A percentile compares a stretch with the other conserved stretches of the same genome.
phyloP scores from a whole-genome alignment of 2,888 invertebrate species.

The Thecocarcelia acutangulata region DNA sequence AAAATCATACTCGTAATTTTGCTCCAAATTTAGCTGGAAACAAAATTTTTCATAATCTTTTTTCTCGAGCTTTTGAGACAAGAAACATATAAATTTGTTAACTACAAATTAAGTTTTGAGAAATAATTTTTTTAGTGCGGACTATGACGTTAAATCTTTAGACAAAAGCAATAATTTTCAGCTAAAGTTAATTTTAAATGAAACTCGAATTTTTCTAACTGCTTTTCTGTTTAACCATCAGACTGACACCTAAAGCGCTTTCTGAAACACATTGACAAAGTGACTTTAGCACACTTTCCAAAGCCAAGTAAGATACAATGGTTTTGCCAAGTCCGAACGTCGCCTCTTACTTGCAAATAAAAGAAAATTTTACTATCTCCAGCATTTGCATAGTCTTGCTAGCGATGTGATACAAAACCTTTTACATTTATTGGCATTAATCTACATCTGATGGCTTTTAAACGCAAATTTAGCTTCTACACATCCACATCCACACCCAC shows the following conservation, averaged over 20 bases:
- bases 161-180: constrained; percentile 42
- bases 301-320: background rate
- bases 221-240: constrained; percentile 57
- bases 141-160: background rate
- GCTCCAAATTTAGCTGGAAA: too few species aligned
- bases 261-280: constrained; percentile 44
- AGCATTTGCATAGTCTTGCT: constrained; percentile 46
- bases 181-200: constrained; percentile 13
- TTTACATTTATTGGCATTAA: constrained; percentile 76
- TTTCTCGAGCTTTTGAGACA: too few species aligned
- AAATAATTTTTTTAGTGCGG: too few species aligned
- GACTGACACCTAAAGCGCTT: constrained; percentile 64
- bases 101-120: too few species aligned
- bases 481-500: background rate
- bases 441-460: constrained; percentile 79
- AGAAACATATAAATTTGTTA: too few species aligned
- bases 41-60: too few species aligned
- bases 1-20: too few species aligned
- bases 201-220: constrained; percentile 18
- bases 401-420: constrained; percentile 54
- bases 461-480: constrained; percentile 34
- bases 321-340: constrained; percentile 29
- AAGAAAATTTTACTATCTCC: constrained; percentile 66
- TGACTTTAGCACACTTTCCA: constrained; percentile 1
- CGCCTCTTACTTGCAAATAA: background rate